These are phyloP conservation scores for Menidia beryllina DNA, from an alignment of 2,113 vertebrate genomes.

Conservation along the genomic window DNA sequence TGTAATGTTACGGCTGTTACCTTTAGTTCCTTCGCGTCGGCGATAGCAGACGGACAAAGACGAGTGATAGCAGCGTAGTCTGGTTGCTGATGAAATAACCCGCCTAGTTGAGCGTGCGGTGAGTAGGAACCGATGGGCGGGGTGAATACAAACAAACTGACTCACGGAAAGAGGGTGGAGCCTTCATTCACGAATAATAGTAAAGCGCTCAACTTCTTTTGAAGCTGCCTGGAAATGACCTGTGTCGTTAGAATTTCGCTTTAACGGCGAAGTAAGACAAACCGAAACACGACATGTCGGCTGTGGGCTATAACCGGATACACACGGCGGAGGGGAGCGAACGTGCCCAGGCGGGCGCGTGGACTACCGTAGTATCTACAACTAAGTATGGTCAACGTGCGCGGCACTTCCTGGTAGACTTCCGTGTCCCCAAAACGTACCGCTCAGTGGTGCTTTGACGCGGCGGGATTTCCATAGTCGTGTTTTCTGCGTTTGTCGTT, in stretches of 20 bases:
- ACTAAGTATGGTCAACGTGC: constrained; percentile 31
- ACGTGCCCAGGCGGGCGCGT: not conserved
- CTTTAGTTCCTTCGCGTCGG: constrained; percentile 6
- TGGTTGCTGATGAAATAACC: constrained; percentile 51
- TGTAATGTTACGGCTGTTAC: constrained; percentile 25
- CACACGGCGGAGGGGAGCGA: not conserved
- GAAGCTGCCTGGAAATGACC: no score
- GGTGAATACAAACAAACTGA: constrained; percentile 36
- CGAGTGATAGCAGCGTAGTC: fast-evolving
- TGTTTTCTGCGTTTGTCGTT: no score
- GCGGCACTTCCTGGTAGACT: not conserved
- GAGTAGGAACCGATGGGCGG: constrained; percentile 12
- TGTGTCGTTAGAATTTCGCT: no score
- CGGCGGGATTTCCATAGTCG: not conserved
- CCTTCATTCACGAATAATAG: constrained; percentile 37
- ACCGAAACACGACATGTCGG: no score
- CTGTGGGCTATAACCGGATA: not conserved
- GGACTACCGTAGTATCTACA: constrained; percentile 24
- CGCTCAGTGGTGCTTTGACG: not conserved
- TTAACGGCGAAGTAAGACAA: no score
- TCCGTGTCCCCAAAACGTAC: no score
- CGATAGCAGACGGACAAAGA: not conserved
- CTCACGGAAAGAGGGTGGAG: constrained; percentile 1
- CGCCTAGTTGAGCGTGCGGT: not conserved
- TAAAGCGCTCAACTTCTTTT: not conserved